phyloP scores from a whole-genome alignment of 2,113 vertebrate species.

The Tragulus kanchil region DNA sequence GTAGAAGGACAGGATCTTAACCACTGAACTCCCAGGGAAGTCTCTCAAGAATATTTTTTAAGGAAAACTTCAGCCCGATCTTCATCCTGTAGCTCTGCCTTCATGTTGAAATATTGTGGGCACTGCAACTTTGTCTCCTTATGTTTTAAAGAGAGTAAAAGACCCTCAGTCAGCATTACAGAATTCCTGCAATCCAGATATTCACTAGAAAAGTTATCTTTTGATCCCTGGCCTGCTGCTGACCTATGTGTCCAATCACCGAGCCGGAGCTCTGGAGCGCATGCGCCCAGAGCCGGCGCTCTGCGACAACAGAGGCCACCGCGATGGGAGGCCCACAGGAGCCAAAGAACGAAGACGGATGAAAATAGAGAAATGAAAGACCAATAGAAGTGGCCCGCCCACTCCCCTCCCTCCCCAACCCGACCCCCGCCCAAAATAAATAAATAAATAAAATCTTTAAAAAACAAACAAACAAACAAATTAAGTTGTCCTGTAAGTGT shows the following conservation, averaged over 20 bases:
- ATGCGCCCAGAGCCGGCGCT: too few species aligned
- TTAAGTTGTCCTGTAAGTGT: not conserved
- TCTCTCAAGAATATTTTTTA: conserved; percentile 24
- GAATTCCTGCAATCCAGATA: not conserved
- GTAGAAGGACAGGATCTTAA: not conserved
- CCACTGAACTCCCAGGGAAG: not conserved
- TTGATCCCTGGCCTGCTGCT: too few species aligned
- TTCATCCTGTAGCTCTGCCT: not conserved
- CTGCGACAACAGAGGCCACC: too few species aligned
- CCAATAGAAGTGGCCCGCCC: too few species aligned
- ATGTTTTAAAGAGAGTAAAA: not conserved
- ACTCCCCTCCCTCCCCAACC: too few species aligned
- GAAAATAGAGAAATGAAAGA: too few species aligned
- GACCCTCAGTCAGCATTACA: not conserved
- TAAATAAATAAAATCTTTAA: too few species aligned
- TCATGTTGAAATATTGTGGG: not conserved
- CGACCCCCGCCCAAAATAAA: too few species aligned
- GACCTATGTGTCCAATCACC: too few species aligned
- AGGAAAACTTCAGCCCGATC: not conserved
- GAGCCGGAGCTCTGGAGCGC: too few species aligned
- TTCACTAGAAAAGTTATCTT: not conserved
- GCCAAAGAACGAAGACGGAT: too few species aligned
- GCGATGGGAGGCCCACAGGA: too few species aligned
- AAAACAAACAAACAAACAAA: not conserved
- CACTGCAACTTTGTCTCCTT: not conserved